phyloP scores from a whole-genome alignment of 2,113 vertebrate species.

The Pterocles burchelli region DNA sequence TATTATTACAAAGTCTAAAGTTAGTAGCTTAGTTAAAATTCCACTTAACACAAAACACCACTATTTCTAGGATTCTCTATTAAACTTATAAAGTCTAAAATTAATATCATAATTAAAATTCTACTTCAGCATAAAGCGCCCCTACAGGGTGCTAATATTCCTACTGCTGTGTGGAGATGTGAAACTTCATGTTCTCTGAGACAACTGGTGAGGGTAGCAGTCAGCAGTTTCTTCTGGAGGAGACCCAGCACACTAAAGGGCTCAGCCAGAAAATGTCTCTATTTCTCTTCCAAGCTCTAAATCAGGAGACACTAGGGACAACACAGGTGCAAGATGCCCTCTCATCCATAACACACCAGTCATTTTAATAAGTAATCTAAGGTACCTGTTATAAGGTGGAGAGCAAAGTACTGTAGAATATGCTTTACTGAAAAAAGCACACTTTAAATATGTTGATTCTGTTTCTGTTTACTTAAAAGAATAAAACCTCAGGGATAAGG shows the following conservation, averaged over 20 bases:
- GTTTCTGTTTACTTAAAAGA: not conserved
- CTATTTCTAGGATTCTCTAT: no score
- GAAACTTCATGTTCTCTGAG: not conserved
- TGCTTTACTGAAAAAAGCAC: not conserved
- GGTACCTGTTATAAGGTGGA: not conserved
- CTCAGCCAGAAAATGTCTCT: not conserved
- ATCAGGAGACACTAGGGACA: not conserved
- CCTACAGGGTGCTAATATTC: not conserved
- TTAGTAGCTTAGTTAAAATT: no score
- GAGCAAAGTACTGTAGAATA: not conserved
- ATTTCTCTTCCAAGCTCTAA: not conserved
- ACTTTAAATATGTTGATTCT: not conserved
- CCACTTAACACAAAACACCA: no score
- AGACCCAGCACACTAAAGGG: not conserved
- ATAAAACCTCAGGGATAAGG: not conserved
- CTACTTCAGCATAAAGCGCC: no score
- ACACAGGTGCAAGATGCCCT: not conserved
- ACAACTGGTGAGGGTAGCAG: not conserved
- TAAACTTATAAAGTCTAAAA: no score
- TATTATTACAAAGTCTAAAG: no score
- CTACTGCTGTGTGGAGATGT: not conserved
- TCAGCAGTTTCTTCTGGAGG: not conserved
- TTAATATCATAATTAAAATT: no score
- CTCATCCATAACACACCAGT: not conserved
- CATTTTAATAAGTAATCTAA: not conserved